A percentile compares a stretch with the other conserved stretches of the same genome.
These are phyloP conservation scores for Camptogramma bilineatum DNA, from an alignment of 2,888 invertebrate genomes.

Conservation along the genomic window DNA sequence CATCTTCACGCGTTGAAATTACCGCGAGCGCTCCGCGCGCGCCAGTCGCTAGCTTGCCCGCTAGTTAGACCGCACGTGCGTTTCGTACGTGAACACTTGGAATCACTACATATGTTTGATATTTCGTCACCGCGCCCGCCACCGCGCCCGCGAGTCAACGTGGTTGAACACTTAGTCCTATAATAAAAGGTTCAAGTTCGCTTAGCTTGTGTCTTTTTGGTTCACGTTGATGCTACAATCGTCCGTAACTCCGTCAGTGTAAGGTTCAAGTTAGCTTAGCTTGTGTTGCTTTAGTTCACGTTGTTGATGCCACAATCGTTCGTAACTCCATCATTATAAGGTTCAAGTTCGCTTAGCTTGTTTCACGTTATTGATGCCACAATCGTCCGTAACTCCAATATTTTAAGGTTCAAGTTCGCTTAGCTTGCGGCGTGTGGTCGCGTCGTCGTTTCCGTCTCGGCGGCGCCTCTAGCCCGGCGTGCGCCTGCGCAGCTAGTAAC, in stretches of 20 bases:
- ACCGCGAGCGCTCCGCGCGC: no score
- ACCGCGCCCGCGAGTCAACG: no score
- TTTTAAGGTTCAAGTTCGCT: slow-evolving; percentile 11
- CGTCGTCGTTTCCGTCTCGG: slow-evolving; percentile 65
- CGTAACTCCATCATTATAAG: not conserved
- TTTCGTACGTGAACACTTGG: no score
- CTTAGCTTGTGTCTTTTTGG: slow-evolving; percentile 27
- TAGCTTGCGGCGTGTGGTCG: slow-evolving; percentile 41
- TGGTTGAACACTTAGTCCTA: not conserved
- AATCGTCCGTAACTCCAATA: no score
- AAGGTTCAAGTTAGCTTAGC: slow-evolving; percentile 26
- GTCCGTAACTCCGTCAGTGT: not conserved
- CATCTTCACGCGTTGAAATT: no score
- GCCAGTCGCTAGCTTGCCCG: no score
- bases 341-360: slow-evolving; percentile 25
- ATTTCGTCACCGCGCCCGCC: no score
- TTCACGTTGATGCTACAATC: not conserved
- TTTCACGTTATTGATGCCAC: not conserved
- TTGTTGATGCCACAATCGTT: not conserved
- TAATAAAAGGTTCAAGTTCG: not conserved
- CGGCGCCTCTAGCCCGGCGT: slow-evolving; percentile 71
- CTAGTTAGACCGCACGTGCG: no score
- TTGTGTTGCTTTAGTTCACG: not conserved
- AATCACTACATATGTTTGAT: no score
- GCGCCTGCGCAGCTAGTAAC: slow-evolving; percentile 79